Percentiles rank a stretch among this genome's conserved stretches.
These are phyloP conservation scores for Rutilus rutilus DNA, from an alignment of 2,113 vertebrate genomes.

Conservation along the genomic window DNA sequence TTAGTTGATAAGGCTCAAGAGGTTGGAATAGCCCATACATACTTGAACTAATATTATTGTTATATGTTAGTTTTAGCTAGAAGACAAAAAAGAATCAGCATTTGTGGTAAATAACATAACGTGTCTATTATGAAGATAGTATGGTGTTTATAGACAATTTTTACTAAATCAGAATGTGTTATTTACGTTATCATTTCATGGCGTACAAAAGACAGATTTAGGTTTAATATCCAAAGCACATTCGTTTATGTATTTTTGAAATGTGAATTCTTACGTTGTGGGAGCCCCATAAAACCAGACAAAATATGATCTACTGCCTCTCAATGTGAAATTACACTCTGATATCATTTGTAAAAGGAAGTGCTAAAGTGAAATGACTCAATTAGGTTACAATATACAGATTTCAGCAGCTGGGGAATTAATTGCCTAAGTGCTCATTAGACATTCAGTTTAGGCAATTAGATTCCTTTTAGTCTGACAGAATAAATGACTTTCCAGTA, in stretches of 20 bases:
- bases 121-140: background rate
- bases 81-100: conserved; percentile 17
- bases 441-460: conserved; percentile 72
- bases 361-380: conserved; percentile 64
- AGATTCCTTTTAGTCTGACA: conserved; percentile 66
- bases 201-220: background rate
- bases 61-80: conserved; percentile 73
- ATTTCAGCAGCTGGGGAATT: conserved; percentile 72
- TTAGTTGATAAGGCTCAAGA: conserved; percentile 89
- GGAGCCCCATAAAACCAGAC: background rate
- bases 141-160: background rate
- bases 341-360: conserved; percentile 58
- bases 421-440: conserved; percentile 77
- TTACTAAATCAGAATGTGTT: background rate
- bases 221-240: background rate
- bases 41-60: conserved; percentile 90
- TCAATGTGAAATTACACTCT: conserved; percentile 1
- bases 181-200: background rate
- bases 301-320: conserved; percentile 38
- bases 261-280: background rate
- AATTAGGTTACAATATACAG: conserved; percentile 78
- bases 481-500: conserved; percentile 73
- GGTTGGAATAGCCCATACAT: conserved; percentile 80
- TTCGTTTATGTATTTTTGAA: background rate
- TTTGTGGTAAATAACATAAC: background rate